phyloP scores from a whole-genome alignment of 2,113 vertebrate species.

The Takifugu bimaculatus region DNA sequence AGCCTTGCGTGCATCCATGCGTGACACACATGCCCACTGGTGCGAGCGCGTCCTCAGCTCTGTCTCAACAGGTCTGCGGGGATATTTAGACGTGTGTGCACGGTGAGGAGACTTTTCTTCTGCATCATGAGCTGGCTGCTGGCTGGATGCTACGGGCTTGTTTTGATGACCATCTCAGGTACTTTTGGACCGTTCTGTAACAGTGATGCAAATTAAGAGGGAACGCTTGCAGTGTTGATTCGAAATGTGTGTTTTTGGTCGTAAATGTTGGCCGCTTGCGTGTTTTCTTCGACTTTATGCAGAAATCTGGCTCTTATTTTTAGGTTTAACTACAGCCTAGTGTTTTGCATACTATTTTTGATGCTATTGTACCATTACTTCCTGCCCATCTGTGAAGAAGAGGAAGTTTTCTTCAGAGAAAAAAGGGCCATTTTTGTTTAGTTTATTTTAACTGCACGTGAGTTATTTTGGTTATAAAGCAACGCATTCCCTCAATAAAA shows the following conservation, averaged over 20 bases:
- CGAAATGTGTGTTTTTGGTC: background rate
- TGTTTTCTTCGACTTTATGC: background rate
- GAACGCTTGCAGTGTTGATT: too few relatives aligned
- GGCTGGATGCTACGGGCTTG: slow-evolving; percentile 47
- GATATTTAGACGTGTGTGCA: background rate
- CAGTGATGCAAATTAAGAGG: too few relatives aligned
- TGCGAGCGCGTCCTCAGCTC: background rate
- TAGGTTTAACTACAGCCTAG: slow-evolving; percentile 1
- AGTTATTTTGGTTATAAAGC: background rate
- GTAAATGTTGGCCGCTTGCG: background rate
- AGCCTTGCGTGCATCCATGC: slow-evolving; percentile 14
- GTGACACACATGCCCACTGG: slow-evolving; percentile 8
- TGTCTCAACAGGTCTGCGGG: slow-evolving; percentile 9
- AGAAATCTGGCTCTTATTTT: background rate
- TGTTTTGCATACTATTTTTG: slow-evolving; percentile 68
- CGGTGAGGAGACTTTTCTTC: background rate
- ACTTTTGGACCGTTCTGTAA: slow-evolving; percentile 19
- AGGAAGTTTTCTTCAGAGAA: slow-evolving; percentile 68
- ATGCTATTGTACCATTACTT: slow-evolving; percentile 46
- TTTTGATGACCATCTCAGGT: slow-evolving; percentile 63
- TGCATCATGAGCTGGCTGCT: slow-evolving; percentile 58
- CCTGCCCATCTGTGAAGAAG: slow-evolving; percentile 74
- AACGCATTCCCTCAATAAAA: background rate
- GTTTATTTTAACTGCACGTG: background rate
- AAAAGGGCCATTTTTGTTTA: slow-evolving; percentile 12